phyloP scores from a whole-genome alignment of 2,113 vertebrate genomes.

The Colinus virginianus region DNA sequence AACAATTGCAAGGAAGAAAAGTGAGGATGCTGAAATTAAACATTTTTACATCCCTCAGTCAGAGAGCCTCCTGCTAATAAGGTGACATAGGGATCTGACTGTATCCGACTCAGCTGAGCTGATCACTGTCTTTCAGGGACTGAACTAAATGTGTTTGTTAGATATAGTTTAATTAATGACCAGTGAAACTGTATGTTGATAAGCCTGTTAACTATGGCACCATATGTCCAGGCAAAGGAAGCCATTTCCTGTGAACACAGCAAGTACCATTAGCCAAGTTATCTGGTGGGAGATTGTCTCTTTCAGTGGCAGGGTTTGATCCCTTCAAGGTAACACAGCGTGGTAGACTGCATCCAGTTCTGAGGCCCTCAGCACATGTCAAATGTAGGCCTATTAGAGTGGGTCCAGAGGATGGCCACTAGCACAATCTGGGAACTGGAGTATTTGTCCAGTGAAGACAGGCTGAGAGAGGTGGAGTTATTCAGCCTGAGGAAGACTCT shows the following conservation, averaged over 20 bases:
- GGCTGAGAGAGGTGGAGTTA: neutral
- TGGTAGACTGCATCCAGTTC: neutral
- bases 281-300: neutral
- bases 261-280: neutral
- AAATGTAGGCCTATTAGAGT: neutral
- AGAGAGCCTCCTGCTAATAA: neutral
- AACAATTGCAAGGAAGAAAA: neutral
- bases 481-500: neutral
- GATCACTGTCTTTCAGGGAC: neutral
- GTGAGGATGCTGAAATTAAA: neutral
- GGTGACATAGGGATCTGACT: neutral
- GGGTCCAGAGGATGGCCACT: neutral
- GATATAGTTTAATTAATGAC: neutral
- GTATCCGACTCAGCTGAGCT: neutral
- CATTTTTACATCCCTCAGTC: rapidly evolving
- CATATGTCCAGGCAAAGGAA: rapidly evolving
- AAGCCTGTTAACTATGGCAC: neutral
- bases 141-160: neutral
- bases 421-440: neutral
- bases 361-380: neutral
- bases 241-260: neutral
- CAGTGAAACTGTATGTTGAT: neutral
- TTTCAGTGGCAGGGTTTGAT: neutral
- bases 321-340: neutral
- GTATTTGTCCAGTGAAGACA: neutral